Evolutionary conservation across 2,797 vertebrate species (phyloP).

Genomic region (Pangasius krempfi): DNA sequence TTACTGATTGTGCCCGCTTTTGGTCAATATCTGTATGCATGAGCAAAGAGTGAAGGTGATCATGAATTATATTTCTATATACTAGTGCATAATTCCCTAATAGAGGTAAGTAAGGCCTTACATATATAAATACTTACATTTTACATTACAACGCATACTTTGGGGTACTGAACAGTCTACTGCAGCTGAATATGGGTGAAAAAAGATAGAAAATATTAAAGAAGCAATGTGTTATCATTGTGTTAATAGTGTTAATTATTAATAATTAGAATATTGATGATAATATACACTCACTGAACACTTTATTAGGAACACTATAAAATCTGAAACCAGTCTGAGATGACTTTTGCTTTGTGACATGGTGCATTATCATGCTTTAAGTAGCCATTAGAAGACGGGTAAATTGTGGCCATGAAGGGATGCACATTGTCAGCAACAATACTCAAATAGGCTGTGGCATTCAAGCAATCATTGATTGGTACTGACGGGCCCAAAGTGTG

Average conservation of each 20-base stretch:
- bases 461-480: too few species aligned
- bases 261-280: neutral
- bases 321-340: too few species aligned
- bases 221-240: neutral
- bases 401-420: too few species aligned
- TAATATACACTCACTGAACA: neutral
- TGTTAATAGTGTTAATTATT: neutral
- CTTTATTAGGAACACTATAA: too few species aligned
- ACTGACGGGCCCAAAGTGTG: too few species aligned
- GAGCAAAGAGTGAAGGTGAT: constrained; percentile 15
- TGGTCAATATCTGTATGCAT: constrained; percentile 86
- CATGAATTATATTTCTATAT: neutral
- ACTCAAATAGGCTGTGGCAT: too few species aligned
- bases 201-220: constrained; percentile 22
- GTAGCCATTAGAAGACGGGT: too few species aligned
- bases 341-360: too few species aligned
- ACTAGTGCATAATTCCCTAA: neutral
- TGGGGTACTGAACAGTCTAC: constrained; percentile 87
- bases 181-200: constrained; percentile 76
- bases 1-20: constrained; percentile 73
- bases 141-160: constrained; percentile 85
- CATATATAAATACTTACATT: constrained; percentile 79
- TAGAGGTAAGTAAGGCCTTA: neutral
- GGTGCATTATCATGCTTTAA: too few species aligned
- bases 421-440: too few species aligned